These are phyloP conservation scores for Hydractinia echinata DNA, from an alignment of 30 jellyfish, hydroid and myxozoan species.

Conservation along the genomic window DNA sequence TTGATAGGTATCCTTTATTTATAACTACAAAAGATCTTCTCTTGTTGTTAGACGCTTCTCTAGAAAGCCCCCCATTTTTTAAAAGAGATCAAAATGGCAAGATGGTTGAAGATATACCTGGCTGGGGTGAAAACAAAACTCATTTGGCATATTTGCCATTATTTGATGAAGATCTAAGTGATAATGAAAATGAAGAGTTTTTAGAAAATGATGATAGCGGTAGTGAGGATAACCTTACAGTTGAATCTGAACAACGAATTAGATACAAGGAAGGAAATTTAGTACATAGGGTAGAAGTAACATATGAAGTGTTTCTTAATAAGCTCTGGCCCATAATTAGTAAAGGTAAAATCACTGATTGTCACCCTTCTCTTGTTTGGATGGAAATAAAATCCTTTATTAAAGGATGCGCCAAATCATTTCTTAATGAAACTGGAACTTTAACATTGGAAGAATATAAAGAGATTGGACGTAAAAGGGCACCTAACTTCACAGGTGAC, in stretches of 20 bases:
- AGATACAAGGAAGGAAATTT: neutral
- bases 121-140: slow-evolving; percentile 73
- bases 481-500: slow-evolving; percentile 74
- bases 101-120: slow-evolving; percentile 49
- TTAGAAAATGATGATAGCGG: slow-evolving; percentile 5
- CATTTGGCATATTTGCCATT: slow-evolving; percentile 48
- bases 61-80: slow-evolving; percentile 65
- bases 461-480: slow-evolving; percentile 65
- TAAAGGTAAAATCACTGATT: slow-evolving; percentile 22
- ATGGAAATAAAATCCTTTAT: slow-evolving; percentile 80
- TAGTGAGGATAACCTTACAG: slow-evolving; percentile 20
- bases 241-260: neutral
- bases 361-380: slow-evolving; percentile 86
- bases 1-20: slow-evolving; percentile 58
- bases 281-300: slow-evolving; percentile 39
- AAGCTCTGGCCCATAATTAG: slow-evolving; percentile 65
- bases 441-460: slow-evolving; percentile 52
- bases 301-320: slow-evolving; percentile 54
- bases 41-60: slow-evolving; percentile 60
- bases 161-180: slow-evolving; percentile 51
- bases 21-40: slow-evolving; percentile 61
- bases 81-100: slow-evolving; percentile 53
- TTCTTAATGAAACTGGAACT: slow-evolving; percentile 44
- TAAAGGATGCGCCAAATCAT: slow-evolving; percentile 64
- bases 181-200: slow-evolving; percentile 36